Conservation (phyloP, 37 sponge, comb jelly and placozoan genomes). For the Spongilla lacustris region DNA sequence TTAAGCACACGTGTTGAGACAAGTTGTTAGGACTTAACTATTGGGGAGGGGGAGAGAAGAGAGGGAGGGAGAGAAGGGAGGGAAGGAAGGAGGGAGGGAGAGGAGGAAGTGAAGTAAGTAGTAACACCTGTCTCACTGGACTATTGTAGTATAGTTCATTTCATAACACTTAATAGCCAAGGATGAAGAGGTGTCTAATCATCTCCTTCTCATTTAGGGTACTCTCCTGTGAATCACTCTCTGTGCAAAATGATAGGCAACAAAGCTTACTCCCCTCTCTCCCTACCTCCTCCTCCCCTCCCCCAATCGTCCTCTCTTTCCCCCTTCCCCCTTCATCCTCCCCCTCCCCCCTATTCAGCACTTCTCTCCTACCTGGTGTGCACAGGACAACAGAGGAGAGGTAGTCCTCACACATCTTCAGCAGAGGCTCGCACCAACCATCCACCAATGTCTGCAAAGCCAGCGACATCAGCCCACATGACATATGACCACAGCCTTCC, state of each 20-base stretch:
- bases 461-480: too few species aligned
- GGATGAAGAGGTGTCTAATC: constrained; percentile 56
- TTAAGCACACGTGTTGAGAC: constrained; percentile 38
- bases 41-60: background rate
- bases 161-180: too few species aligned
- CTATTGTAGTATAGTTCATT: too few species aligned
- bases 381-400: constrained; percentile 42
- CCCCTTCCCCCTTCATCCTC: too few species aligned
- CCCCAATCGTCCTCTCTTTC: too few species aligned
- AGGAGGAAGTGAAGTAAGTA: background rate
- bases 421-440: constrained; percentile 42
- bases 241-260: too few species aligned
- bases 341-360: too few species aligned
- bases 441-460: constrained; percentile 21
- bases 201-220: constrained; percentile 22
- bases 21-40: constrained; percentile 61
- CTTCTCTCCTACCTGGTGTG: background rate
- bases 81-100: background rate
- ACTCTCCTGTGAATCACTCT: background rate
- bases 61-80: background rate
- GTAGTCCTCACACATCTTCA: constrained; percentile 62
- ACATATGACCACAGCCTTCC: too few species aligned
- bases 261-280: too few species aligned
- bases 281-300: too few species aligned
- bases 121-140: too few species aligned